Evolutionary conservation across 1,140 invertebrate genomes (phyloP).

Genomic region (Wiebesia pumilae): DNA sequence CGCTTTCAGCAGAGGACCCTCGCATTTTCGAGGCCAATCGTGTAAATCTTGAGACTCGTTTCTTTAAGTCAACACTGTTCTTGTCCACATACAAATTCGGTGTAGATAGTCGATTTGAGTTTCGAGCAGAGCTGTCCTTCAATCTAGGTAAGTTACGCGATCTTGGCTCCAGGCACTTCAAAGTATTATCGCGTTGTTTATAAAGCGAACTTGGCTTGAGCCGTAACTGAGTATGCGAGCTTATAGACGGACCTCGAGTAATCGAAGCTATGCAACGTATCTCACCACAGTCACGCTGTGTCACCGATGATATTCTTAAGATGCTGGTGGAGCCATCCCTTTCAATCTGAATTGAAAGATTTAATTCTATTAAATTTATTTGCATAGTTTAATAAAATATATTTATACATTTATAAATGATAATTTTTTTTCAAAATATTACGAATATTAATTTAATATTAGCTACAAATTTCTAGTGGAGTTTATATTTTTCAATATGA

Average conservation of each 20-base stretch:
- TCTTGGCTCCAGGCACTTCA: constrained; percentile 7
- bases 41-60: constrained; percentile 33
- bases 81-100: constrained; percentile 24
- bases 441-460: too few species aligned
- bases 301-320: constrained; percentile 76
- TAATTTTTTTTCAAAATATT: too few species aligned
- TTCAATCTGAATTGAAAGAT: constrained; percentile 69
- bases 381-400: not conserved
- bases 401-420: not conserved
- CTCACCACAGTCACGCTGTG: constrained; percentile 74
- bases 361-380: not conserved
- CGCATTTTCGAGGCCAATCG: not conserved
- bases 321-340: constrained; percentile 74
- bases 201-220: constrained; percentile 51
- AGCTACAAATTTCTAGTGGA: too few species aligned
- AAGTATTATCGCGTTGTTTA: not conserved
- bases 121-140: not conserved
- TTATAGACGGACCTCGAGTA: constrained; percentile 60
- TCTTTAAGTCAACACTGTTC: not conserved
- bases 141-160: not conserved
- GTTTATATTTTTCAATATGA: too few species aligned
- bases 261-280: constrained; percentile 70
- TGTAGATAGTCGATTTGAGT: constrained; percentile 19
- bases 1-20: not conserved
- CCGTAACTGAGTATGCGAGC: constrained; percentile 59